These are phyloP conservation scores for Tethya wilhelma DNA, from an alignment of 37 sponge, comb jelly and placozoan species.

Conservation along the genomic window DNA sequence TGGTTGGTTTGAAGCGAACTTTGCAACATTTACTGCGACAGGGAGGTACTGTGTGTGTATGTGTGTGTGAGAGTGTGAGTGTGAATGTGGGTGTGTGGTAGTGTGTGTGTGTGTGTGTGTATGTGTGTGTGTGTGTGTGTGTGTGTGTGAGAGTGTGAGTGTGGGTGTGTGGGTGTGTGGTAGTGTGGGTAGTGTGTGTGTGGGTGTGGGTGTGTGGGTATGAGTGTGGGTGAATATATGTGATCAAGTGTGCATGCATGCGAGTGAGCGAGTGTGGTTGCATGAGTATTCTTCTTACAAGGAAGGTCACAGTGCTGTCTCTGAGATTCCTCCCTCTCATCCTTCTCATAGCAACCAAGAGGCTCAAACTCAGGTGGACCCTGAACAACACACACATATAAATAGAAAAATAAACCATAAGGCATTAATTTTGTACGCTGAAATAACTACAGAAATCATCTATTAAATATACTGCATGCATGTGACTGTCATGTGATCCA, in stretches of 20 bases:
- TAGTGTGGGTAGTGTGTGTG: no score
- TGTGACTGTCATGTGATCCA: not conserved
- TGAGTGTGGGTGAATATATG: no score
- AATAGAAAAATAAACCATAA: not conserved
- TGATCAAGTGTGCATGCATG: no score
- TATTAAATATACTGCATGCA: not conserved
- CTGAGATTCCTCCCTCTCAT: not conserved
- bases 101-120: no score
- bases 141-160: no score
- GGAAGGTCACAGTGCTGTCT: not conserved
- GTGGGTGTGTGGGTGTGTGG: no score
- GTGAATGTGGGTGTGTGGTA: no score
- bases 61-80: no score
- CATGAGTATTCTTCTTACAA: slow-evolving; percentile 15
- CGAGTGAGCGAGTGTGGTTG: not conserved
- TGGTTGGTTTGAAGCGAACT: slow-evolving; percentile 54
- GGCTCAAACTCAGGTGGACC: slow-evolving; percentile 57
- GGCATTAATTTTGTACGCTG: not conserved
- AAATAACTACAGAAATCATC: no score
- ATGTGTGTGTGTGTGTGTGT: no score
- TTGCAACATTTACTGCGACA: slow-evolving; percentile 44
- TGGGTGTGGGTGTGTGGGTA: slow-evolving; percentile 19
- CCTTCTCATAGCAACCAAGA: slow-evolving; percentile 33
- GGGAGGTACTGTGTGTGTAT: slow-evolving; percentile 48
- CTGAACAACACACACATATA: no score